These are phyloP conservation scores for Vannuccia rotundouncinata DNA, from an alignment of 2,888 invertebrate species.

Conservation along the genomic window DNA sequence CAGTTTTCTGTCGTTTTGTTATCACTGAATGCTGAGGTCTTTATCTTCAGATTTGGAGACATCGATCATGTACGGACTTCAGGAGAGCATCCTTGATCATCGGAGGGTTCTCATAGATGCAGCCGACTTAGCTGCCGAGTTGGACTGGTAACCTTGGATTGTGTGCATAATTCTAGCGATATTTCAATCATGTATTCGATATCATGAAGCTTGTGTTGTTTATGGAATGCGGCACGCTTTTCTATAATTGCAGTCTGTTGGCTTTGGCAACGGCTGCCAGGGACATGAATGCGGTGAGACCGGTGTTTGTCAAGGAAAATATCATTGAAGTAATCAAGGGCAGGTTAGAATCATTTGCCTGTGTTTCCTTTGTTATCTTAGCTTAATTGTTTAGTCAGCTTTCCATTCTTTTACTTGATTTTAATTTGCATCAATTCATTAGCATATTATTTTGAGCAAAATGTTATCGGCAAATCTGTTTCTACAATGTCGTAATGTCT, in stretches of 20 bases:
- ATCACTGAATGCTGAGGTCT: too few species aligned
- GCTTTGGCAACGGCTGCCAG: slow-evolving; percentile 65
- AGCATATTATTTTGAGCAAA: background rate
- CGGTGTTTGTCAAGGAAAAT: slow-evolving; percentile 61
- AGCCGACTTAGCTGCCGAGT: slow-evolving; percentile 63
- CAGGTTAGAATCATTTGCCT: slow-evolving; percentile 47
- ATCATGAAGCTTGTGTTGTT: too few species aligned
- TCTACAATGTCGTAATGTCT: too few species aligned
- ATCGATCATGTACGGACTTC: slow-evolving; percentile 67
- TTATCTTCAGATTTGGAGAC: slow-evolving; percentile 72
- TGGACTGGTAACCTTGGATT: slow-evolving; percentile 66
- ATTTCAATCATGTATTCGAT: too few species aligned
- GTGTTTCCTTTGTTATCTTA: background rate
- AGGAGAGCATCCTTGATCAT: slow-evolving; percentile 63
- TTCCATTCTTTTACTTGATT: background rate
- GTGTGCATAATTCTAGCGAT: too few species aligned
- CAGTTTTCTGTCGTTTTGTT: too few species aligned
- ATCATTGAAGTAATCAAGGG: slow-evolving; percentile 65
- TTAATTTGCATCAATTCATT: background rate
- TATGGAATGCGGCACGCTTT: background rate
- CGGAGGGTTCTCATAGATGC: slow-evolving; percentile 61
- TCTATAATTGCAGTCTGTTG: slow-evolving; percentile 42
- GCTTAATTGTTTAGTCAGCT: background rate
- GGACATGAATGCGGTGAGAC: slow-evolving; percentile 65
- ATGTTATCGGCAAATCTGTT: too few species aligned